Evolutionary conservation across 1,140 invertebrate genomes (phyloP).

Genomic region (Onthophagus taurus): DNA sequence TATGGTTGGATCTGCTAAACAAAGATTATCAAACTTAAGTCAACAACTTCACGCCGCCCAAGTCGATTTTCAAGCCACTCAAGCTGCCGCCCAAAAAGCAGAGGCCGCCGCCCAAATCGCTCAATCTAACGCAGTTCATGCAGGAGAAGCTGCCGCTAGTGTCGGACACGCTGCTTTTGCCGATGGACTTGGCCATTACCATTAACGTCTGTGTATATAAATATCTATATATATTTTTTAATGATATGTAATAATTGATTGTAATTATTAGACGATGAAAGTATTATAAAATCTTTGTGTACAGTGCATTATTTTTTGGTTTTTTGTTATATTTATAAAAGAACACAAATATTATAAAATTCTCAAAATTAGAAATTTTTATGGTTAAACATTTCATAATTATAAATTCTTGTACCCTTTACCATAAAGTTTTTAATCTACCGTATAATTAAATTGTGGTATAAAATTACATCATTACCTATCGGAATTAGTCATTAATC

Average conservation of each 20-base stretch:
- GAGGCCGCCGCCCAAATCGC: conserved; percentile 7
- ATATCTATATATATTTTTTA: background rate
- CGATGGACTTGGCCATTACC: conserved; percentile 1
- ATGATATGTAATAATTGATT: too few relatives aligned
- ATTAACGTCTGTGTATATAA: background rate
- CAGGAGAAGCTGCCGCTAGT: background rate
- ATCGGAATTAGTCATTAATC: too few relatives aligned
- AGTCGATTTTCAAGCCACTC: conserved; percentile 9
- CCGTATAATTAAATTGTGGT: too few relatives aligned
- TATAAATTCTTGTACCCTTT: too few relatives aligned
- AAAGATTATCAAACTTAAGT: background rate
- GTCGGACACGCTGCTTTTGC: background rate
- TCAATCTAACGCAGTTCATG: conserved; percentile 7
- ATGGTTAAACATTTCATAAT: too few relatives aligned
- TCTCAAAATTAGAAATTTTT: too few relatives aligned
- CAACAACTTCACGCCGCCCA: conserved; percentile 6
- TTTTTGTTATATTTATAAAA: conserved; percentile 8
- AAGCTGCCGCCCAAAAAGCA: conserved; percentile 8
- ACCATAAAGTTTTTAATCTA: too few relatives aligned
- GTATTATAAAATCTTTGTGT: too few relatives aligned
- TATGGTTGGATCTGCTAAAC: conserved; percentile 10
- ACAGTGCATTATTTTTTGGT: conserved; percentile 4
- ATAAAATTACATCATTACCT: too few relatives aligned
- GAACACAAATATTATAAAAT: too few relatives aligned
- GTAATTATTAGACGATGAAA: too few relatives aligned